These are phyloP conservation scores for Oreochromis tanganicae DNA, from an alignment of 2,113 vertebrate genomes.

Conservation along the genomic window DNA sequence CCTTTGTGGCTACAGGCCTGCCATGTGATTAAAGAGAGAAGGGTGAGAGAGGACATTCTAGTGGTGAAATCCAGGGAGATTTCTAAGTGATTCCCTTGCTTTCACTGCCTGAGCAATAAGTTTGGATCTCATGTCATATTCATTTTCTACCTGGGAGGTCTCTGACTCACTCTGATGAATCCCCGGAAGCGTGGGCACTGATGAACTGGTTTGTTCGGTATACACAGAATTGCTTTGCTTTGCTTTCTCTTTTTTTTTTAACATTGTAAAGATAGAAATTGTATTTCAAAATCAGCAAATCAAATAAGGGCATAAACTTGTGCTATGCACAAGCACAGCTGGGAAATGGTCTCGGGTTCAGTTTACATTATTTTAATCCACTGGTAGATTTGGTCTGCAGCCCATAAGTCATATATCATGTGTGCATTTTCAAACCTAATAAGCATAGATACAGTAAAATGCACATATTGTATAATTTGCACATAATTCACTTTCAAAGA, in stretches of 20 bases:
- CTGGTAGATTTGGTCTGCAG: background rate
- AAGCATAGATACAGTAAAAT: background rate
- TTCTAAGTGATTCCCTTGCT: background rate
- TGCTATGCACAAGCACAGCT: background rate
- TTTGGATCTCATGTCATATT: background rate
- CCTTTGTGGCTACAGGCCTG: background rate
- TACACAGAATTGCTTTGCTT: background rate
- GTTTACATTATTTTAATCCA: background rate
- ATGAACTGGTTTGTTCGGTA: background rate
- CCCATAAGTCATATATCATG: background rate
- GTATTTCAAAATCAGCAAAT: background rate
- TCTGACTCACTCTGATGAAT: background rate
- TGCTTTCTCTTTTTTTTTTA: background rate
- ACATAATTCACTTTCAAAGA: background rate
- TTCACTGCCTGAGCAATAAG: background rate
- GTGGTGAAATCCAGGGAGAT: background rate
- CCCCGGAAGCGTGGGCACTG: background rate
- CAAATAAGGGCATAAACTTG: background rate
- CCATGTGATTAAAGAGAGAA: slow-evolving; percentile 48
- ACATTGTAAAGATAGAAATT: background rate
- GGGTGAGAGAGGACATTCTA: slow-evolving; percentile 29
- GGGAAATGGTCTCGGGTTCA: background rate
- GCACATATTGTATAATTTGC: background rate
- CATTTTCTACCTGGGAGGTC: background rate
- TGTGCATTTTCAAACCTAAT: background rate